Conservation (phyloP, 1,140 invertebrate genomes). For the Vollenhovia emeryi region DNA sequence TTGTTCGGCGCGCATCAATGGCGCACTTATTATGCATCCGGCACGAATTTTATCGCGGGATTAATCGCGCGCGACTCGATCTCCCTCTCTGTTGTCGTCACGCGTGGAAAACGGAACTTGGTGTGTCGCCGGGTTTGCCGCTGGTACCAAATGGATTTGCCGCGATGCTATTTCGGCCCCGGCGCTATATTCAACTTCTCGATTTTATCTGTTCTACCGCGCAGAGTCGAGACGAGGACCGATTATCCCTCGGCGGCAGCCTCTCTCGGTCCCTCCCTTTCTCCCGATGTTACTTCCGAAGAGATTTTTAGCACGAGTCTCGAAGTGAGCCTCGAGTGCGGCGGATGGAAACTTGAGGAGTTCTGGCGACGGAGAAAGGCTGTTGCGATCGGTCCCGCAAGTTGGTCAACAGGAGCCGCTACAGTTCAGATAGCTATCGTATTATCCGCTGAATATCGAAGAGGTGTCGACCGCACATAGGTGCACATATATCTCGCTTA, state of each 20-base stretch:
- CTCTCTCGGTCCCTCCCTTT: background rate
- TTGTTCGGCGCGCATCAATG: background rate
- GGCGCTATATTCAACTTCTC: background rate
- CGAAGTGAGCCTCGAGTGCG: background rate
- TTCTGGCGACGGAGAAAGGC: conserved; percentile 7
- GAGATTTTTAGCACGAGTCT: conserved; percentile 15
- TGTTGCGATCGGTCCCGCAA: background rate
- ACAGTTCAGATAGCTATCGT: background rate
- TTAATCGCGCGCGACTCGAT: conserved; percentile 12
- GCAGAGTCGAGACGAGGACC: conserved; percentile 13
- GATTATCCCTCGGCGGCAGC: background rate
- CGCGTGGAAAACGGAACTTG: background rate
- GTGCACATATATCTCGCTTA: background rate
- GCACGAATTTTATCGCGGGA: background rate
- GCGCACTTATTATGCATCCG: background rate
- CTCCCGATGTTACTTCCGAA: background rate
- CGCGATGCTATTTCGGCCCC: background rate
- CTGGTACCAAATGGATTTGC: too few species aligned
- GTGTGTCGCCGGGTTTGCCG: background rate
- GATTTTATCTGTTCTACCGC: background rate
- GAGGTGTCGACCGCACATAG: background rate
- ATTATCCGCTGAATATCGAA: background rate
- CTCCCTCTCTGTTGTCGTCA: background rate
- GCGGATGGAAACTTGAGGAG: conserved; percentile 1
- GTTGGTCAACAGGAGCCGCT: conserved; percentile 30